phyloP scores from a whole-genome alignment of 2,113 vertebrate species.

The Saccopteryx bilineata region DNA sequence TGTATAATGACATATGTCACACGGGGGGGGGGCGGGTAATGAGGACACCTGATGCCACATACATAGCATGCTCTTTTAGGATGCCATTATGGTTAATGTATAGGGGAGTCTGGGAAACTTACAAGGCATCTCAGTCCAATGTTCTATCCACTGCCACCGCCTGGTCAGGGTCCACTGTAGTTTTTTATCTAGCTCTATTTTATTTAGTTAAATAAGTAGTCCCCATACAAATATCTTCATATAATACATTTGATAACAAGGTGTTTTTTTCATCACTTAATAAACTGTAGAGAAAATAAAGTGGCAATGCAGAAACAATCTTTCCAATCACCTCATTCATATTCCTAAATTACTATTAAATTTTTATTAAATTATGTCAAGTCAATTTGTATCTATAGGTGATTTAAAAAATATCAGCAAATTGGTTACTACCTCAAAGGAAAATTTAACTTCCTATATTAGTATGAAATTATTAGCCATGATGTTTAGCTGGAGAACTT shows the following conservation, averaged over 20 bases:
- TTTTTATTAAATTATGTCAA: constrained; percentile 66
- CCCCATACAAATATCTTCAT: background rate
- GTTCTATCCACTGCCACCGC: too few relatives aligned
- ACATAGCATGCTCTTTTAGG: background rate
- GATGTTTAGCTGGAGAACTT: constrained; percentile 75
- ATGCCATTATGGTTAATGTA: background rate
- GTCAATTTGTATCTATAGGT: constrained; percentile 46
- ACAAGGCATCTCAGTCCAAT: background rate
- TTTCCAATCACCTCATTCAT: constrained; percentile 37
- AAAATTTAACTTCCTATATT: constrained; percentile 79
- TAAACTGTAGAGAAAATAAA: constrained; percentile 31
- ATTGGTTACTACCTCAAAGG: constrained; percentile 59
- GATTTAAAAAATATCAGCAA: constrained; percentile 57
- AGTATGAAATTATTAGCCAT: constrained; percentile 68
- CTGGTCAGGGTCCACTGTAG: background rate
- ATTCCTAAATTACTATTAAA: constrained; percentile 37
- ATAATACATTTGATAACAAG: constrained; percentile 13
- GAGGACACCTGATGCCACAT: background rate
- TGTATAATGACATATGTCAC: background rate
- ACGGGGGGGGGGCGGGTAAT: background rate
- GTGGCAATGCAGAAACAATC: background rate
- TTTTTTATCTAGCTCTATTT: background rate
- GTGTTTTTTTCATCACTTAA: background rate
- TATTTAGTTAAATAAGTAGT: background rate
- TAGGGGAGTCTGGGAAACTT: background rate